Evolutionary conservation across 1,140 invertebrate species (phyloP).

Genomic region (Drosophila nigrodunni): DNA sequence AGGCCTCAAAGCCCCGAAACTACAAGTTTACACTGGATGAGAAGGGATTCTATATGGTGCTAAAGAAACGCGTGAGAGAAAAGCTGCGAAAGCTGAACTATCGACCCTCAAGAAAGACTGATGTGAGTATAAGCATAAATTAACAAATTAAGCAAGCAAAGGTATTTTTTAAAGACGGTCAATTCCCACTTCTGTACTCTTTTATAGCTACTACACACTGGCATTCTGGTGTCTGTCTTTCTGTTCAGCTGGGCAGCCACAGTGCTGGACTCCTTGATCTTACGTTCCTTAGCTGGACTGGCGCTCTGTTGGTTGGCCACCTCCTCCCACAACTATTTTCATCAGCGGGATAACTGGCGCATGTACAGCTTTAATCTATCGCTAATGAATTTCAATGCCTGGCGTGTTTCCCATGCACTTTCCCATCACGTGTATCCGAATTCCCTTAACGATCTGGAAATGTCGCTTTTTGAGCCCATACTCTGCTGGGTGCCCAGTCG

Average conservation of each 20-base stretch:
- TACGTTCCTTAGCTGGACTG: constrained; percentile 85
- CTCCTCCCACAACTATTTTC: constrained; percentile 92
- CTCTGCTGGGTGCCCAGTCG: constrained; percentile 87
- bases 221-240: constrained; percentile 85
- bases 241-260: constrained; percentile 86
- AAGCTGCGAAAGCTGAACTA: constrained; percentile 85
- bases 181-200: neutral
- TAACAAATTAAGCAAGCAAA: no score
- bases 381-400: constrained; percentile 88
- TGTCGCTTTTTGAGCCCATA: constrained; percentile 89
- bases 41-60: constrained; percentile 89
- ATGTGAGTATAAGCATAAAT: constrained; percentile 43
- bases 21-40: constrained; percentile 89
- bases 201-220: constrained; percentile 60
- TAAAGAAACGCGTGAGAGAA: constrained; percentile 87
- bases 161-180: no score
- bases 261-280: constrained; percentile 78
- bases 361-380: constrained; percentile 92
- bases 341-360: constrained; percentile 91
- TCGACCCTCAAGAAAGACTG: constrained; percentile 54
- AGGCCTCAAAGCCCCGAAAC: constrained; percentile 86
- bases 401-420: constrained; percentile 90
- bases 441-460: constrained; percentile 91
- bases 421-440: constrained; percentile 94
- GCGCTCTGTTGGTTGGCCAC: constrained; percentile 86